Evolutionary conservation across 2,888 invertebrate species (phyloP).

Genomic region (Dasypolia templi): DNA sequence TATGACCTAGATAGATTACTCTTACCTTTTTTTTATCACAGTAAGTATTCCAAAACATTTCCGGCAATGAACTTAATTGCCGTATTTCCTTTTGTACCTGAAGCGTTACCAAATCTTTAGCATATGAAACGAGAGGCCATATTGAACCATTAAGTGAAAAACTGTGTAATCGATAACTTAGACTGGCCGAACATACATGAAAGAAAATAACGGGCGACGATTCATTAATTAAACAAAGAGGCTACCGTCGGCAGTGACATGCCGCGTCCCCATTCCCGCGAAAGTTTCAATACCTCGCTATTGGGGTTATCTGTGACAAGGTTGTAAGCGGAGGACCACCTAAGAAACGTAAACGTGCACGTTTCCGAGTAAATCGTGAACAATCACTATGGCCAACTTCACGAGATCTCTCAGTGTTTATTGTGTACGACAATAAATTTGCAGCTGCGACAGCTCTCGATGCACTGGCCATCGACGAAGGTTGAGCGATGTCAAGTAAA

Average conservation of each 20-base stretch:
- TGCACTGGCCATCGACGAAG: slow-evolving; percentile 78
- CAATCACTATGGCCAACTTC: slow-evolving; percentile 71
- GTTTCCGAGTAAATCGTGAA: slow-evolving; percentile 81
- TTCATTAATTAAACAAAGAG: slow-evolving; percentile 82
- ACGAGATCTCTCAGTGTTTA: slow-evolving; percentile 70
- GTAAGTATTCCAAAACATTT: background rate
- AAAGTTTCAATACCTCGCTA: slow-evolving; percentile 82
- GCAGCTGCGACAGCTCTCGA: slow-evolving; percentile 72
- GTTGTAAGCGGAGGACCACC: slow-evolving; percentile 84
- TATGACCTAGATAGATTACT: background rate
- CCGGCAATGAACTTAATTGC: background rate
- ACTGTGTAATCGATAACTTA: slow-evolving; percentile 67
- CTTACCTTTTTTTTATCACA: background rate
- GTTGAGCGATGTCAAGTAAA: slow-evolving; percentile 88
- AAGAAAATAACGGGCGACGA: slow-evolving; percentile 69
- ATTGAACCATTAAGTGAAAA: slow-evolving; percentile 59
- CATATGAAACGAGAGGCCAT: slow-evolving; percentile 28
- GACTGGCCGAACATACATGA: slow-evolving; percentile 65
- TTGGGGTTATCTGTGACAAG: slow-evolving; percentile 87
- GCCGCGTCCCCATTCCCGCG: slow-evolving; percentile 83
- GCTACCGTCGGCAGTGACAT: slow-evolving; percentile 72
- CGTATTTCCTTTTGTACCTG: slow-evolving; percentile 28
- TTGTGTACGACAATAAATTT: slow-evolving; percentile 67
- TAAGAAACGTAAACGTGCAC: slow-evolving; percentile 83
- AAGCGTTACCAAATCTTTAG: slow-evolving; percentile 16